These are phyloP conservation scores for Drosophila colorata DNA, from an alignment of 2,888 invertebrate species.

Conservation along the genomic window DNA sequence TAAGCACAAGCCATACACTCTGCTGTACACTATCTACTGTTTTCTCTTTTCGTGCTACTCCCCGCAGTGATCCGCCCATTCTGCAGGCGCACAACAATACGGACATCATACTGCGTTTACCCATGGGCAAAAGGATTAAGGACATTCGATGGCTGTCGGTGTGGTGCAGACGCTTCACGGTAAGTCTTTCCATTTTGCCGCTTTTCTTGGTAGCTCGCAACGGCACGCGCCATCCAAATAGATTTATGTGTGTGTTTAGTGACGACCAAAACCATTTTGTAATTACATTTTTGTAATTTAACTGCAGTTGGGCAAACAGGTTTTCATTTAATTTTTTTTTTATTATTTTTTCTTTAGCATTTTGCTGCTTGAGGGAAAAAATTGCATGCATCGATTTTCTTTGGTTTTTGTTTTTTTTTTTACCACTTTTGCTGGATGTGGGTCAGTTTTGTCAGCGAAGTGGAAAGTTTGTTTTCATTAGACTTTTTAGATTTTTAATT, in stretches of 20 bases:
- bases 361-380: constrained; percentile 24
- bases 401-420: constrained; percentile 13
- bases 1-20: constrained; percentile 20
- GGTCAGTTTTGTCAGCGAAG: constrained; percentile 55
- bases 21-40: constrained; percentile 15
- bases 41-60: constrained; percentile 32
- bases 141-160: constrained; percentile 97
- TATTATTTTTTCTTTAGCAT: constrained; percentile 2
- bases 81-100: constrained; percentile 90
- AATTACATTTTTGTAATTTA: constrained; percentile 72
- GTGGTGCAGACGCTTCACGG: constrained; percentile 96
- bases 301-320: constrained; percentile 53
- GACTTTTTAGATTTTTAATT: constrained; percentile 61
- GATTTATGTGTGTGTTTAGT: constrained; percentile 55
- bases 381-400: constrained; percentile 41
- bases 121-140: constrained; percentile 92
- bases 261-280: constrained; percentile 55
- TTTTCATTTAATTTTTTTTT: constrained; percentile 5
- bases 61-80: constrained; percentile 92
- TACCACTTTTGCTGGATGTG: constrained; percentile 32
- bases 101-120: constrained; percentile 93
- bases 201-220: constrained; percentile 24
- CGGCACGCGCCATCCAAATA: constrained; percentile 67
- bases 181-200: constrained; percentile 86
- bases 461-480: constrained; percentile 55